These are phyloP conservation scores for Crotalus viridis DNA, from an alignment of 2,113 vertebrate species.

Conservation along the genomic window DNA sequence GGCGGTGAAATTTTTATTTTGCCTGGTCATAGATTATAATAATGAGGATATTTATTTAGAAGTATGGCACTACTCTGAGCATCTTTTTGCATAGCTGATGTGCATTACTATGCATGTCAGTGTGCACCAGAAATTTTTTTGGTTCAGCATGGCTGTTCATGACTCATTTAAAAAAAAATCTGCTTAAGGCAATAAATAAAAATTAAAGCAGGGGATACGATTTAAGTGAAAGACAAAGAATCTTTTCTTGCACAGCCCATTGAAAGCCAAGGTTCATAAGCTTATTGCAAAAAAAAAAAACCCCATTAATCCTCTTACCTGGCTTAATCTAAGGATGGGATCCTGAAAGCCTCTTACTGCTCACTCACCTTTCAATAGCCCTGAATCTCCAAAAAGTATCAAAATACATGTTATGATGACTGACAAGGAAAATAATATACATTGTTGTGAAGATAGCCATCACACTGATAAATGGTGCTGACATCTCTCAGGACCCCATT, in stretches of 20 bases:
- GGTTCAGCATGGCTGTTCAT: neutral
- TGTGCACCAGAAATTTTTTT: neutral
- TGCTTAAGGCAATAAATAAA: neutral
- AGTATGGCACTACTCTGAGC: neutral
- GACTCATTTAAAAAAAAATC: neutral
- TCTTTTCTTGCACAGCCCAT: neutral
- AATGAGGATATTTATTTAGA: neutral
- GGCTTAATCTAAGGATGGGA: neutral
- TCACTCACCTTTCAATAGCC: neutral
- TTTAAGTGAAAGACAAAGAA: neutral
- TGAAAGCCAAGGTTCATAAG: neutral
- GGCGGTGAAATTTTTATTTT: neutral
- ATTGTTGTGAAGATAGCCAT: constrained; percentile 26
- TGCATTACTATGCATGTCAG: neutral
- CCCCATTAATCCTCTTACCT: constrained; percentile 15
- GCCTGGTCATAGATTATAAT: neutral
- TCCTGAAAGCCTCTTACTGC: constrained; percentile 5
- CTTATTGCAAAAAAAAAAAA: neutral
- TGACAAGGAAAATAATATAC: constrained; percentile 12
- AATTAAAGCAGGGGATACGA: neutral
- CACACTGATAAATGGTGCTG: constrained; percentile 23
- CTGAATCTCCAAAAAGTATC: constrained; percentile 7
- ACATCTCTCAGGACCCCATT: constrained; percentile 1
- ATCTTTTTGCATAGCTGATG: neutral
- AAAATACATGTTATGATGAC: constrained; percentile 9